Conservation (phyloP, 2,888 invertebrate genomes). For the Axea sp. region DNA sequence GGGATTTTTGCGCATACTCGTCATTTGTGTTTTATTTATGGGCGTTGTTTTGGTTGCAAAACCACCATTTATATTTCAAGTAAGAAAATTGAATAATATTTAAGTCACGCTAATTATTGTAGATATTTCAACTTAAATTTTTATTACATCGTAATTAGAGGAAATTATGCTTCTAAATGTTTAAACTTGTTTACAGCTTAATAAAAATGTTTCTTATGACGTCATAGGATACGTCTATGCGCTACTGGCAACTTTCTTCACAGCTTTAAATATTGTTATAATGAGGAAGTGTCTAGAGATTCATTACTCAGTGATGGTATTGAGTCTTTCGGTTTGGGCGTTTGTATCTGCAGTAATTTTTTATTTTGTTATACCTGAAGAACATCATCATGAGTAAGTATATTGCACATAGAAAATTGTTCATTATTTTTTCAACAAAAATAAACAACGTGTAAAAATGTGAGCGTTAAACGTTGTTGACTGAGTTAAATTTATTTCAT, state of each 20-base stretch:
- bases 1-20: too few relatives aligned
- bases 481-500: too few relatives aligned
- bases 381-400: constrained; percentile 64
- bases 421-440: too few relatives aligned
- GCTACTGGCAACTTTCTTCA: constrained; percentile 78
- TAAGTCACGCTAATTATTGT: too few relatives aligned
- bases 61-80: constrained; percentile 79
- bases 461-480: too few relatives aligned
- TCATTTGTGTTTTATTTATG: constrained; percentile 76
- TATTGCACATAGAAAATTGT: too few relatives aligned
- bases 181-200: constrained; percentile 71
- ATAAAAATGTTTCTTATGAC: constrained; percentile 74
- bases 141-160: too few relatives aligned
- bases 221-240: constrained; percentile 78
- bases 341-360: constrained; percentile 74
- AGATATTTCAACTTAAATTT: too few relatives aligned
- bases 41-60: constrained; percentile 79
- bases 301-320: constrained; percentile 79
- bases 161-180: too few relatives aligned
- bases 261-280: constrained; percentile 79
- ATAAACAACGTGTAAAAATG: too few relatives aligned
- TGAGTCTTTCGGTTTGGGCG: constrained; percentile 79
- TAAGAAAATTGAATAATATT: too few relatives aligned
- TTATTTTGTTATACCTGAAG: constrained; percentile 69
- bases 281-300: constrained; percentile 80